Evolutionary conservation across 2,797 vertebrate species (phyloP).

Genomic region (Gallinago nigripennis): DNA sequence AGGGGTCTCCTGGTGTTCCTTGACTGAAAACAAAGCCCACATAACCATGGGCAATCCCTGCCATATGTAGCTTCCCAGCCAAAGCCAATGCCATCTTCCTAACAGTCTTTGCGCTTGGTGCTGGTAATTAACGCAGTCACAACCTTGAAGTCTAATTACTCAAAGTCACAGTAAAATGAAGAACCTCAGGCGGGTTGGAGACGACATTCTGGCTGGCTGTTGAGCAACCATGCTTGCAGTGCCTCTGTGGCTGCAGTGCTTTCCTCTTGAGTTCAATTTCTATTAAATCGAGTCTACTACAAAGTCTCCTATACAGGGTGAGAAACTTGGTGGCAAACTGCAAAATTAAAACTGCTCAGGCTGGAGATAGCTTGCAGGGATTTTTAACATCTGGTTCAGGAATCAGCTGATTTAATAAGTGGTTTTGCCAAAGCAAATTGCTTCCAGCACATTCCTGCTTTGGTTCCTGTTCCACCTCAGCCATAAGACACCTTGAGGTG

Average conservation of each 20-base stretch:
- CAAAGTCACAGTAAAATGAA: background rate
- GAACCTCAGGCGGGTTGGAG: background rate
- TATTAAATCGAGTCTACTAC: background rate
- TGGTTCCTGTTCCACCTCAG: background rate
- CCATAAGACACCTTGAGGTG: background rate
- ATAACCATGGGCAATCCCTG: background rate
- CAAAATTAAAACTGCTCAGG: background rate
- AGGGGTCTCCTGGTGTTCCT: background rate
- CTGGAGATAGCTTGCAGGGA: background rate
- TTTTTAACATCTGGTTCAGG: background rate
- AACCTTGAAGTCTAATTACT: background rate
- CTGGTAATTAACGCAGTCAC: background rate
- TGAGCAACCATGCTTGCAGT: fast-evolving
- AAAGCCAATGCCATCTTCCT: background rate
- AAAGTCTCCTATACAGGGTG: background rate
- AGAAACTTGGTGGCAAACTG: background rate
- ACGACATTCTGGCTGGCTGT: fast-evolving
- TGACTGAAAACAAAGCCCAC: background rate
- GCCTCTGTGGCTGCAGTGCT: background rate
- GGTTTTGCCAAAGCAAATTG: constrained; percentile 22
- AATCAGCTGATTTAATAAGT: constrained; percentile 4
- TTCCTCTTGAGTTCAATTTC: background rate
- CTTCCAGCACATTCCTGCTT: constrained; percentile 11
- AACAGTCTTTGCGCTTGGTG: background rate
- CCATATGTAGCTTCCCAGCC: background rate